phyloP scores from a whole-genome alignment of 2,888 invertebrate genomes.

The Tetanocera ferruginea region DNA sequence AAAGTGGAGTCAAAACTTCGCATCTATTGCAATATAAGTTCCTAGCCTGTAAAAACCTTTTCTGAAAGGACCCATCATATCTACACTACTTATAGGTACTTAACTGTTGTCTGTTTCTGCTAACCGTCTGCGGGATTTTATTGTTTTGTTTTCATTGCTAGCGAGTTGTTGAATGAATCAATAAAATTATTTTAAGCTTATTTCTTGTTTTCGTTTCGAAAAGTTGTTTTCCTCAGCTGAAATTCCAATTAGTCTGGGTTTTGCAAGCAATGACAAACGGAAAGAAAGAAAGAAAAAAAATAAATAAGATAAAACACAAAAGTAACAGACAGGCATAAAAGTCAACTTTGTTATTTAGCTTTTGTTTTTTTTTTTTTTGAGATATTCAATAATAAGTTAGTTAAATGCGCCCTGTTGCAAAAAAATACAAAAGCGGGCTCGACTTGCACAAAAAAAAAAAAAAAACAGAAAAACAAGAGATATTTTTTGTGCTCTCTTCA shows the following conservation, averaged over 20 bases:
- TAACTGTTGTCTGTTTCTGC: no score
- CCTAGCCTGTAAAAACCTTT: no score
- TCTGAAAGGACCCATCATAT: no score
- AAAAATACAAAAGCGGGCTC: background rate
- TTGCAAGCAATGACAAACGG: background rate
- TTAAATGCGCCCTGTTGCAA: background rate
- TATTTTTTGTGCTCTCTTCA: no score
- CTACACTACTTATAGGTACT: no score
- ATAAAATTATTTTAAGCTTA: constrained; percentile 19
- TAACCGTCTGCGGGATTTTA: no score
- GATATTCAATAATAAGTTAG: background rate
- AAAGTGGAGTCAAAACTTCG: no score
- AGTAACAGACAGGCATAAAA: background rate
- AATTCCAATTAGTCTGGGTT: constrained; percentile 32
- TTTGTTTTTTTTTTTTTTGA: no score
- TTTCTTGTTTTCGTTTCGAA: constrained; percentile 1
- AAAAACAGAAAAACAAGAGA: background rate
- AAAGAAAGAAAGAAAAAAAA: no score
- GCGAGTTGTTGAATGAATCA: constrained; percentile 1
- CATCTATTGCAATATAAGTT: no score
- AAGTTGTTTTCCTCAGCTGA: background rate
- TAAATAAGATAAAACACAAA: background rate
- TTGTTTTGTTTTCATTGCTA: background rate
- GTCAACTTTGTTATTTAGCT: no score
- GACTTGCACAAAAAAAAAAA: background rate